Conservation (phyloP, 1,140 invertebrate species). For the Portunus trituberculatus region DNA sequence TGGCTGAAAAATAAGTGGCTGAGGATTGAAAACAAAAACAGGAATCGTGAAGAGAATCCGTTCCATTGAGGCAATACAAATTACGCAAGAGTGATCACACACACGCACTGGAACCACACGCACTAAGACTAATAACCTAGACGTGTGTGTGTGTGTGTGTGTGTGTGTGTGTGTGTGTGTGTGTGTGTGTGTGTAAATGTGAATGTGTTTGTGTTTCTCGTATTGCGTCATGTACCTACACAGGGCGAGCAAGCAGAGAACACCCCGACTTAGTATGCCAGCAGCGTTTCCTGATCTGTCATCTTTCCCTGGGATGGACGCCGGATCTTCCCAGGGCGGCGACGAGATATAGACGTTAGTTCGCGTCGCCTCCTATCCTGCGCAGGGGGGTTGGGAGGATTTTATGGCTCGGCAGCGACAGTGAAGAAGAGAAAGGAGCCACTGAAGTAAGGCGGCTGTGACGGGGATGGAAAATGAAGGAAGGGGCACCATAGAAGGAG, state of each 20-base stretch:
- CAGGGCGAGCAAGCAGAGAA: not conserved
- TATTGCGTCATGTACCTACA: no score
- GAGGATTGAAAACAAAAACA: no score
- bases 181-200: not conserved
- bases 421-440: not conserved
- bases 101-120: not conserved
- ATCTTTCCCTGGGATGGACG: not conserved
- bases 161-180: not conserved
- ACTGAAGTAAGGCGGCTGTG: not conserved
- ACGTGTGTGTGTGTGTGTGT: not conserved
- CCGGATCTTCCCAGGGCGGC: not conserved
- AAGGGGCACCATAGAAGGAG: not conserved
- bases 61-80: no score
- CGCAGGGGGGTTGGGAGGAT: not conserved
- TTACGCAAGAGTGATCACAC: no score
- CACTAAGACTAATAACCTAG: not conserved
- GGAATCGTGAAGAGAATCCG: no score
- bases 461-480: slow-evolving; percentile 1
- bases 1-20: no score
- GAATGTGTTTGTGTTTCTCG: not conserved
- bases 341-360: not conserved
- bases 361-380: not conserved
- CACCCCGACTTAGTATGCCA: not conserved
- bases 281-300: not conserved
- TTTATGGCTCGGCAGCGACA: not conserved